Conservation (phyloP, 35 echinoderm and acorn worm genomes). For the Anneissia japonica region DNA sequence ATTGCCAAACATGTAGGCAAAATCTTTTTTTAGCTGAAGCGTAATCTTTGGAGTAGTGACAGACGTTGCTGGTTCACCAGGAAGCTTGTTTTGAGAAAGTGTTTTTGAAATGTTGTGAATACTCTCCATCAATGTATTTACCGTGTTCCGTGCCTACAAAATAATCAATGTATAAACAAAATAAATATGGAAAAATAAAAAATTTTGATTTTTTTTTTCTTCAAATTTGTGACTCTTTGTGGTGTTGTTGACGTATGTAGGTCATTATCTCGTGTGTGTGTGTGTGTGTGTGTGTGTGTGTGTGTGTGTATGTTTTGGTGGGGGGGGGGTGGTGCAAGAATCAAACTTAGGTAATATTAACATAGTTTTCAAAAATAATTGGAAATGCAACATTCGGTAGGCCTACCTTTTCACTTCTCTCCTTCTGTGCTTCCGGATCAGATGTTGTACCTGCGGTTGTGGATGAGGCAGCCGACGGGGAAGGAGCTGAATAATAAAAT, state of each 20-base stretch:
- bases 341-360: not conserved
- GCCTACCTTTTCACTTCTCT: not conserved
- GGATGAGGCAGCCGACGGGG: too few species aligned
- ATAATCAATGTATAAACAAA: not conserved
- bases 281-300: too few species aligned
- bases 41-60: conserved; percentile 22
- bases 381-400: not conserved
- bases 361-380: not conserved
- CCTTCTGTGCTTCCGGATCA: not conserved
- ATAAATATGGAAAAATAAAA: not conserved
- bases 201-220: not conserved
- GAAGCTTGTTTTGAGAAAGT: conserved; percentile 24
- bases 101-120: conserved; percentile 16
- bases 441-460: not conserved
- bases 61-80: conserved; percentile 21
- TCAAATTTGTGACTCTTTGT: too few species aligned
- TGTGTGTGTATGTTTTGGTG: too few species aligned
- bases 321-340: not conserved
- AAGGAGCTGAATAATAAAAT: too few species aligned
- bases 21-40: not conserved
- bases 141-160: conserved; percentile 24
- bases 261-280: too few species aligned
- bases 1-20: not conserved
- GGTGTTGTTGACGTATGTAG: too few species aligned
- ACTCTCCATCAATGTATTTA: conserved; percentile 18